Base-by-base conservation (phyloP, 2,113 vertebrate species). In the Calyptommatus sinebrachiatus region DNA sequence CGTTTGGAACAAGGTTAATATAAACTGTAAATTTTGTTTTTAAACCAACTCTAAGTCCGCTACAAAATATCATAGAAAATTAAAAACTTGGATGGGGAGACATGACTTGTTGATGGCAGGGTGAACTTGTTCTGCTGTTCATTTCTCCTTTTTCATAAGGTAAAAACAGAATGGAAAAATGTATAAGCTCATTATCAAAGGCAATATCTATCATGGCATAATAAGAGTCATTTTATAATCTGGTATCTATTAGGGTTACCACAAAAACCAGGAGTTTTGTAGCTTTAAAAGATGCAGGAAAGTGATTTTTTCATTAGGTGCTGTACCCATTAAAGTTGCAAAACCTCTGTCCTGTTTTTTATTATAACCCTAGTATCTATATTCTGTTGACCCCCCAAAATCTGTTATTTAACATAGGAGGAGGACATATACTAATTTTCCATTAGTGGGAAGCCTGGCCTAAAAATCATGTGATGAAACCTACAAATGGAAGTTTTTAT, bases 371-470 rank as follows among this genome's bases (percentile, higher is more conserved):
- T 24, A 70, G 68, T 70, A 68, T 68, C 31, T 35, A 70, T 45
- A 45, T 45, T 41, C 41, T 26, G 8, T 60, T 45, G 57, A n/a
- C 11, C 11, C 61, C 24, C 2, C 60, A 65, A 76, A 28, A 75
- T 77, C 69, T 90, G 77, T 20, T 31, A 48, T 11, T 72, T 50
- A 79, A 16, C 50, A 9, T 50, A 71, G 61, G 63, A 50, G 24
- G 20, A 28, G 24, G 21, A 73, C 35, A 84, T 46, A 28, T 79
- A 87, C 78, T 81, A 16, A 80, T 86, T 88, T 89, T 66, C 41
- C 26, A 86, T 10, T 80, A 84, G 48, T 78, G 79, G 76, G 81
- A 88, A 62, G 68, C 10, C 31, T 71, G 41, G 48, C 65, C 29
- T 66, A 61, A 75, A 79, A 84, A 72, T 9, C n/a, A 21, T 88